Conservation (phyloP, 2,888 invertebrate species). For the Euproctis similis region DNA sequence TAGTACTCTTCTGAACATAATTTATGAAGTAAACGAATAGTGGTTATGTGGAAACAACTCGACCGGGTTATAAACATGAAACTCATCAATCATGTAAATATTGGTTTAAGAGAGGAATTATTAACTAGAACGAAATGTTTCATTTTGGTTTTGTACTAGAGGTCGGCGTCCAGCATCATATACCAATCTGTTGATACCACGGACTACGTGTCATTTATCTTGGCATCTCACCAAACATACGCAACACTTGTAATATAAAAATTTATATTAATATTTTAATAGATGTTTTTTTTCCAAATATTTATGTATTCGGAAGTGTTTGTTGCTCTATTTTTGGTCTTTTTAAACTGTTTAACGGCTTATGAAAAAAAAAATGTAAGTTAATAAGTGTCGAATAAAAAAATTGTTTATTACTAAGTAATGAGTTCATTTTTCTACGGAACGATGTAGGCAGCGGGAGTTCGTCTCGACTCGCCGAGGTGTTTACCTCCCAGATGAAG, state of each 20-base stretch:
- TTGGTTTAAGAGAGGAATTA: constrained; percentile 22
- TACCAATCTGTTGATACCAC: no score
- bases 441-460: no score
- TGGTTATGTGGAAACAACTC: neutral
- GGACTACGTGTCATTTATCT: constrained; percentile 28
- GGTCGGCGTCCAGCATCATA: no score
- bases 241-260: constrained; percentile 19
- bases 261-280: constrained; percentile 22
- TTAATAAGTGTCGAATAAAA: no score
- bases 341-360: neutral
- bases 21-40: constrained; percentile 1
- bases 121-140: constrained; percentile 28
- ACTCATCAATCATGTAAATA: constrained; percentile 25
- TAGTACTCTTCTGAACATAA: neutral
- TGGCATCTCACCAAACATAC: constrained; percentile 29
- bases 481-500: no score
- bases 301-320: constrained; percentile 10
- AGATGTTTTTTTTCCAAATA: constrained; percentile 13
- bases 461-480: no score
- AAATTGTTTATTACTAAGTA: no score
- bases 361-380: no score
- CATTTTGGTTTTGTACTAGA: constrained; percentile 30
- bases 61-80: constrained; percentile 11
- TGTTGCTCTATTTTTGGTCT: constrained; percentile 1
- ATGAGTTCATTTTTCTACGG: no score